phyloP scores from a whole-genome alignment of 1,140 invertebrate genomes.

The Papilio polyxenes region DNA sequence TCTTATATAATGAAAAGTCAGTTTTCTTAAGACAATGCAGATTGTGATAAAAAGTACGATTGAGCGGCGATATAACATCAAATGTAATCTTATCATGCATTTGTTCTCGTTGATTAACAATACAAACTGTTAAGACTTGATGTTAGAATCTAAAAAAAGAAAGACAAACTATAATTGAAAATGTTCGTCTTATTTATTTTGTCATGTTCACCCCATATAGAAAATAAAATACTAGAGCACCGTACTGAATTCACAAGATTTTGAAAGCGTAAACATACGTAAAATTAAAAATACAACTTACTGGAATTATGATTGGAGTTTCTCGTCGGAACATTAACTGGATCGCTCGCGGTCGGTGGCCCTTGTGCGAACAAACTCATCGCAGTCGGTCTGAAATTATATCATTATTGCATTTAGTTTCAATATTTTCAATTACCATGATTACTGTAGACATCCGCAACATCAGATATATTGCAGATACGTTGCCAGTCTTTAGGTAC shows the following conservation, averaged over 20 bases:
- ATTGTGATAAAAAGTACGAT: slow-evolving; percentile 19
- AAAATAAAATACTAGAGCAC: neutral
- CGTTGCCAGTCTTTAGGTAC: neutral
- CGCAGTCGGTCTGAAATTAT: slow-evolving; percentile 79
- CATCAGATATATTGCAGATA: neutral
- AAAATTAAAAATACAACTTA: slow-evolving; percentile 49
- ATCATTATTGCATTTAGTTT: slow-evolving; percentile 1
- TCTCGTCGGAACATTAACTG: slow-evolving; percentile 68
- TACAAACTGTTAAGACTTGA: neutral
- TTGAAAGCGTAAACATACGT: too few relatives aligned
- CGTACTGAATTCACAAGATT: neutral
- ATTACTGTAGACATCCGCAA: neutral
- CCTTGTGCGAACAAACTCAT: slow-evolving; percentile 81
- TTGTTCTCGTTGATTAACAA: slow-evolving; percentile 19
- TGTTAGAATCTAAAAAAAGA: slow-evolving; percentile 1
- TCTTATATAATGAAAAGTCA: neutral
- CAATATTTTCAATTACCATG: neutral
- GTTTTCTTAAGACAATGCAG: slow-evolving; percentile 16
- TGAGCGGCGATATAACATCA: slow-evolving; percentile 6
- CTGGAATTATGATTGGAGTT: slow-evolving; percentile 62
- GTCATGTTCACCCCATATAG: neutral
- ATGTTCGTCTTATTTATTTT: neutral
- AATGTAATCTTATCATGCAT: slow-evolving; percentile 13
- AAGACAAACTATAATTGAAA: neutral
- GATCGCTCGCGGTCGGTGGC: slow-evolving; percentile 71